Evolutionary conservation across 92 coral and sea anemone species (phyloP), one percentile per base, ranked within the genome.

Genomic region (Palythoa caribaeorum): DNA sequence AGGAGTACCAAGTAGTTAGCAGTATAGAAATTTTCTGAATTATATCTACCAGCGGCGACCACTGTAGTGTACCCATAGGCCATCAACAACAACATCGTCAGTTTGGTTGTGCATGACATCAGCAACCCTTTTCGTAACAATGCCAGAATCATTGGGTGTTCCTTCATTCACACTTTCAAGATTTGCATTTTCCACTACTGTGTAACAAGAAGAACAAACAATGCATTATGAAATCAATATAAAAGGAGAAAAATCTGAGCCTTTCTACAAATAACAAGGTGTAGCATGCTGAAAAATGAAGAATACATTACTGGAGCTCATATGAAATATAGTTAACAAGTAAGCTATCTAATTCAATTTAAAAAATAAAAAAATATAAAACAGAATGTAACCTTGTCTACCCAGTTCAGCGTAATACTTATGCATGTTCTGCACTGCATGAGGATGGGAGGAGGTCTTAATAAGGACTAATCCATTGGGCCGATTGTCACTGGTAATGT

Each of bases 151-250:
- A 38, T 44, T 57, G 65, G 65, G 65, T 57, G 65, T 57, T 57
- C 65, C 65, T 57, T 57, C 65, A 12, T 1, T 17, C 65, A 57
- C 44, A 71, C 14, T 39, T 71, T 71, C 76, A n/a, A 35, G 39
- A 39, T 71, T 71, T 71, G 76, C 76, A 37, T 71, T 71, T 71
- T 36, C 76, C 51, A 71, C 76, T 37, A 71, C 76, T 71, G 76
- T 71, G 47, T 12, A 71, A 71, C 38, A 10, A 69, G 12, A 8
- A 28, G 39, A 69, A 10, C 39, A 69, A 21, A 69, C 37, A 20
- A 69, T 20, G 2, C 74, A 71, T 20, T 13, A 71, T 71, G 11
- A 1, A 28, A 37, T 3, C 2, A 20, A 36, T 15, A 5, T 19
- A 71, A 3, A 10, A n/a, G n/a, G 38, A 71, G 38, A 35, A 38